Percentiles rank a stretch among this genome's conserved stretches.
Evolutionary conservation across 2,113 vertebrate genomes (phyloP).

Genomic region (cattle (Bos taurus)): DNA sequence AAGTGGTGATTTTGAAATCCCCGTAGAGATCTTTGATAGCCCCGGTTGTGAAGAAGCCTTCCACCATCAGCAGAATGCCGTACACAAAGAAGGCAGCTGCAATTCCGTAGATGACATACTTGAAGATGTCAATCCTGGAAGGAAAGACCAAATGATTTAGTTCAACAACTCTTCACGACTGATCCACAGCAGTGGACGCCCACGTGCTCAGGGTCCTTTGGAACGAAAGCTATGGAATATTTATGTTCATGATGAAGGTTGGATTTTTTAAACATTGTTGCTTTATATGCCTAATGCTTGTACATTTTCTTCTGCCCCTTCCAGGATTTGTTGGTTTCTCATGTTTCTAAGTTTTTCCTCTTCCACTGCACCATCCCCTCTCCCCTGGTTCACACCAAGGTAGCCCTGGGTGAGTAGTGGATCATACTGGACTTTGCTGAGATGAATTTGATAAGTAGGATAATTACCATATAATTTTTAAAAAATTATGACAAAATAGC

Average conservation of each 20-base stretch:
- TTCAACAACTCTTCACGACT: slow-evolving; percentile 22
- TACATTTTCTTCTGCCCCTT: not conserved
- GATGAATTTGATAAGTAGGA: not conserved
- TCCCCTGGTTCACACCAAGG: not conserved
- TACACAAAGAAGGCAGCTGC: slow-evolving; percentile 99
- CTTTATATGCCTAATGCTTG: not conserved
- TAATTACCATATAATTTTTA: not conserved
- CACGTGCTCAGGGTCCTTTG: not conserved
- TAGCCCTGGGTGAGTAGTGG: not conserved
- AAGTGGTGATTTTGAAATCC: slow-evolving; percentile 99
- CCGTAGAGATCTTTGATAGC: slow-evolving; percentile 99
- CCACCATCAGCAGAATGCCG: slow-evolving; percentile 98
- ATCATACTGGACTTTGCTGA: not conserved
- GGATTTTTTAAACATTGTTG: not conserved
- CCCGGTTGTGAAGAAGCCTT: slow-evolving; percentile 98
- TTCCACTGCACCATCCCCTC: rapidly evolving
- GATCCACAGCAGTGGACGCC: not conserved
- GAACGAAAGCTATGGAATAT: not conserved
- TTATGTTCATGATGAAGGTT: not conserved
- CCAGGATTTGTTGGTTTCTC: not conserved
- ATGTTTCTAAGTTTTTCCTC: not conserved
- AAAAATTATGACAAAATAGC: not conserved
- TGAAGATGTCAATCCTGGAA: slow-evolving; percentile 97
- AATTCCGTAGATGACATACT: slow-evolving; percentile 98
- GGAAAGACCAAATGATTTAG: slow-evolving; percentile 51